Percentiles rank a stretch among this genome's conserved stretches.
Evolutionary conservation across 2,113 vertebrate species (phyloP).

Genomic region (Cnemophilus loriae): DNA sequence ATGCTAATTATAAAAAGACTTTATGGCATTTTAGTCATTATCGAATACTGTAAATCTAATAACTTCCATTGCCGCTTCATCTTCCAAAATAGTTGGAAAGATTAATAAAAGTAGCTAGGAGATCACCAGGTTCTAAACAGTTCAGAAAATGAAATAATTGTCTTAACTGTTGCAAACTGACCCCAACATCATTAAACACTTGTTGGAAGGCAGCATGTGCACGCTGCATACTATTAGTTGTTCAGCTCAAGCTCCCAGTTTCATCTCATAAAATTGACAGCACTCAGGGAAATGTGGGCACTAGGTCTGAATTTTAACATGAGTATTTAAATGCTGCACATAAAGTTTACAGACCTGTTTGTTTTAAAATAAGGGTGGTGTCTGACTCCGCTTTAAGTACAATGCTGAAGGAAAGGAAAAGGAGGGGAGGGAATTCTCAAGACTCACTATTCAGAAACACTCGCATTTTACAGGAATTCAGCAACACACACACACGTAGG

Average conservation of each 20-base stretch:
- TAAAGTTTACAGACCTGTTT: conserved; percentile 72
- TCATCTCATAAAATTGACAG: conserved; percentile 74
- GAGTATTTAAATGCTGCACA: conserved; percentile 74
- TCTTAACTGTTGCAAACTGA: conserved; percentile 48
- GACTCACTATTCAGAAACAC: conserved; percentile 52
- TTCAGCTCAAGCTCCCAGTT: conserved; percentile 67
- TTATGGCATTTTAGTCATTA: background rate
- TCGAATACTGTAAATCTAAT: background rate
- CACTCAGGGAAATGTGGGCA: conserved; percentile 66
- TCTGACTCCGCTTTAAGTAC: conserved; percentile 63
- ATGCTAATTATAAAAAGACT: background rate
- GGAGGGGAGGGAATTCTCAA: conserved; percentile 10
- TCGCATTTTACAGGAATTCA: conserved; percentile 37
- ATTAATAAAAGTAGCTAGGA: conserved; percentile 31
- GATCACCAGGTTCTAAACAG: conserved; percentile 12
- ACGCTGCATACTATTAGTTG: conserved; percentile 45
- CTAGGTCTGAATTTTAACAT: conserved; percentile 73
- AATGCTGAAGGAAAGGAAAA: conserved; percentile 37
- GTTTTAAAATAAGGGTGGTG: conserved; percentile 71
- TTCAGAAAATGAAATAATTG: conserved; percentile 50
- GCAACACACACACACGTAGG: background rate
- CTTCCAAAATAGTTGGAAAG: conserved; percentile 31
- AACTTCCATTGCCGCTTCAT: background rate
- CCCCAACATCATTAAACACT: conserved; percentile 55
- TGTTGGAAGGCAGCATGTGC: conserved; percentile 55